A percentile compares a stretch with the other conserved stretches of the same genome.
Conservation (phyloP, 2,797 vertebrate species). For the Phylloscopus collybita region DNA sequence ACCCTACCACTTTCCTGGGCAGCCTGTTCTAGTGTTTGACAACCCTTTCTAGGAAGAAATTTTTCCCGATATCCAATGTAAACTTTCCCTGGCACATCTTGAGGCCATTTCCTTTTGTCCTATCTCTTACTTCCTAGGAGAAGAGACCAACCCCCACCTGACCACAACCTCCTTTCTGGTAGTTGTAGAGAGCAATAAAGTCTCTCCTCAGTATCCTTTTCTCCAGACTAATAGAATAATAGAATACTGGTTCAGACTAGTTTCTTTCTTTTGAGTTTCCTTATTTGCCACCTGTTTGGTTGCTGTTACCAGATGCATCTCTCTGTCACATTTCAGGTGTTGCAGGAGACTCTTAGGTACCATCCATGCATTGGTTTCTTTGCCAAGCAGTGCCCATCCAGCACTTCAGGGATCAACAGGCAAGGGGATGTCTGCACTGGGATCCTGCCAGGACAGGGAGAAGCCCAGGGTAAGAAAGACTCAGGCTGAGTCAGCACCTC, state of each 20-base stretch:
- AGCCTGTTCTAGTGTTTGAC: not conserved
- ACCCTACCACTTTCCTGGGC: not conserved
- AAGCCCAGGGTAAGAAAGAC: not conserved
- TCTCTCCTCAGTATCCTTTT: not conserved
- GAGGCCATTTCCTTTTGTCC: not conserved
- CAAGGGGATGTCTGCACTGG: not conserved
- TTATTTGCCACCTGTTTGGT: not conserved
- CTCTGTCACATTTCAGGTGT: not conserved
- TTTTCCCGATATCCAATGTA: not conserved
- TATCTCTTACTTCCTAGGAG: not conserved
- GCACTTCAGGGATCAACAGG: not conserved
- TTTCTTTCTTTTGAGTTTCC: not conserved
- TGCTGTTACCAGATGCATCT: not conserved
- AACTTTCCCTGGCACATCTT: not conserved
- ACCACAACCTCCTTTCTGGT: not conserved
- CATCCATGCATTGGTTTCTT: not conserved
- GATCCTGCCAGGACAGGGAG: not conserved
- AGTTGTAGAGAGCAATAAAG: not conserved
- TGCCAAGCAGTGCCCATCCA: not conserved
- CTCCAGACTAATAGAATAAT: not conserved
- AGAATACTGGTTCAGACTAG: not conserved
- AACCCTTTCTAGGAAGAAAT: not conserved
- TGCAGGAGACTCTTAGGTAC: not conserved
- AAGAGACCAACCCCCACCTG: fast-evolving
- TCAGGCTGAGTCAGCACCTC: not conserved